These are phyloP conservation scores for Anhinga anhinga DNA, from an alignment of 2,113 vertebrate genomes.

Conservation along the genomic window DNA sequence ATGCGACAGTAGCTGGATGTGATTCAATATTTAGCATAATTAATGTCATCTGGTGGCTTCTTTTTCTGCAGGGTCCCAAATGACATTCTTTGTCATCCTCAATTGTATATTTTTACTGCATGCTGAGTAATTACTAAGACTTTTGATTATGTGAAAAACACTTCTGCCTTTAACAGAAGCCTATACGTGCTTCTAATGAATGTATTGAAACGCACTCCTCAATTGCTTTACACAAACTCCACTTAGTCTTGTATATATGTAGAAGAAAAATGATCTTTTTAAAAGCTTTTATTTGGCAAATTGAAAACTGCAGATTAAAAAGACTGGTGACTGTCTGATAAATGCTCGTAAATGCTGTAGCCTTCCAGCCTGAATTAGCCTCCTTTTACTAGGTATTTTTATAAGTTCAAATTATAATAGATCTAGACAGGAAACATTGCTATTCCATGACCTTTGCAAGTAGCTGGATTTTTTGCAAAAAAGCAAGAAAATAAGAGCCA, in stretches of 20 bases:
- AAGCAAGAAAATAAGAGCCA: neutral
- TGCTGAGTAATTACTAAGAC: conserved; percentile 36
- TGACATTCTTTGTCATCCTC: conserved; percentile 2
- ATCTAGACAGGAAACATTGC: neutral
- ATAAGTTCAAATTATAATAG: neutral
- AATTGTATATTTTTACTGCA: conserved; percentile 1
- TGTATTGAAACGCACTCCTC: neutral
- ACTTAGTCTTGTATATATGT: neutral
- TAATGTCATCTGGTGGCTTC: conserved; percentile 27
- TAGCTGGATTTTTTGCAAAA: neutral
- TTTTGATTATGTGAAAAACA: conserved; percentile 9
- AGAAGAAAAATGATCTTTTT: neutral
- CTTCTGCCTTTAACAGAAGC: neutral
- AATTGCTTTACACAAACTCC: neutral
- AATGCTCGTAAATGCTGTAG: neutral
- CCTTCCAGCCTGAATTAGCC: neutral
- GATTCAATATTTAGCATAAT: conserved; percentile 56
- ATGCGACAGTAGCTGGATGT: neutral
- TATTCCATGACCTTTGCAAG: neutral
- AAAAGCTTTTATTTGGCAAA: neutral
- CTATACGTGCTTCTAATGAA: neutral
- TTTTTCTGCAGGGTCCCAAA: conserved; percentile 9
- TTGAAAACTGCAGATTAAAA: neutral
- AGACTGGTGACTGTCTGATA: neutral
- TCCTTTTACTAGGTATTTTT: neutral